These are phyloP conservation scores for Atherinomorus stipes DNA, from an alignment of 2,113 vertebrate genomes.

Conservation along the genomic window DNA sequence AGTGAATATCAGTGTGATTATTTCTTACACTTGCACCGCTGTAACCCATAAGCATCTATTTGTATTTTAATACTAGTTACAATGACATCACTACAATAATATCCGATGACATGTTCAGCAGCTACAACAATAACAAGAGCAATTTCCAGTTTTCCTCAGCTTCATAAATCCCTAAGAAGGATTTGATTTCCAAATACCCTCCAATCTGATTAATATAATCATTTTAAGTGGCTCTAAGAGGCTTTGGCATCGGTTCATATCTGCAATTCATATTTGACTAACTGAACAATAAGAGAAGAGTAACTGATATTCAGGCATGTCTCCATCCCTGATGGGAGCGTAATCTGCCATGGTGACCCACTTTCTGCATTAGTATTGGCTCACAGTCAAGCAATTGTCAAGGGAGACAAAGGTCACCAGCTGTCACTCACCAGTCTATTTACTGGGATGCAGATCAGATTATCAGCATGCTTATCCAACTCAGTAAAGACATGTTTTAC, in stretches of 20 bases:
- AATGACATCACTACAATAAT: not conserved
- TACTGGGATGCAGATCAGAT: slow-evolving; percentile 43
- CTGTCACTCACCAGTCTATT: slow-evolving; percentile 54
- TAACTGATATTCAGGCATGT: slow-evolving; percentile 18
- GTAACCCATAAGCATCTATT: too few relatives aligned
- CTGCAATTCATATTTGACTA: slow-evolving; percentile 32
- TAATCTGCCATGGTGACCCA: slow-evolving; percentile 54
- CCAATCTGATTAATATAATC: slow-evolving; percentile 62
- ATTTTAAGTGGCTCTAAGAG: slow-evolving; percentile 57
- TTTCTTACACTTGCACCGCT: too few relatives aligned
- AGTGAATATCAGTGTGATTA: too few relatives aligned
- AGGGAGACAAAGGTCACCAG: slow-evolving; percentile 54
- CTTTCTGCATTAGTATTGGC: slow-evolving; percentile 50
- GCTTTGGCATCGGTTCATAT: slow-evolving; percentile 33
- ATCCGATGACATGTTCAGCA: slow-evolving; percentile 2
- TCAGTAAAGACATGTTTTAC: not conserved
- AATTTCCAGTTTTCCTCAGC: slow-evolving; percentile 25
- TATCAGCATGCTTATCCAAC: slow-evolving; percentile 27
- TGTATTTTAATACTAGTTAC: not conserved
- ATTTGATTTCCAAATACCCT: slow-evolving; percentile 43
- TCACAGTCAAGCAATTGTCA: slow-evolving; percentile 27
- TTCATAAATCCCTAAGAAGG: slow-evolving; percentile 40
- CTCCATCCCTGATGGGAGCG: slow-evolving; percentile 22
- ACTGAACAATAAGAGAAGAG: slow-evolving; percentile 36
- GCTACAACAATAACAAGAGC: not conserved